Percentiles rank a stretch among this genome's conserved stretches.
phyloP scores from a whole-genome alignment of 2,888 invertebrate species.

The Desoria tigrina region DNA sequence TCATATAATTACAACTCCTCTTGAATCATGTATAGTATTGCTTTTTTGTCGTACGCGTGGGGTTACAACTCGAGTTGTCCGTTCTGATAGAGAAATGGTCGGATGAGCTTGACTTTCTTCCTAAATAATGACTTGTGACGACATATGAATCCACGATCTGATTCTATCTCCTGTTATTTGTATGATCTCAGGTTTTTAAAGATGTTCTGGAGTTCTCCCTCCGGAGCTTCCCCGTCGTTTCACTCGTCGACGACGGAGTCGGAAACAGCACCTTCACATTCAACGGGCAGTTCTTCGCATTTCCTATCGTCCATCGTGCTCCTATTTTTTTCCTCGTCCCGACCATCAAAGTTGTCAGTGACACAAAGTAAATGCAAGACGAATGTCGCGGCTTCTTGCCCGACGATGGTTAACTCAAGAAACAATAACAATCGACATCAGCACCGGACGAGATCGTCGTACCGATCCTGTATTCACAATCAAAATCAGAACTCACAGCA shows the following conservation, averaged over 20 bases:
- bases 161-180: too few species aligned
- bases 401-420: background rate
- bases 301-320: constrained; percentile 7
- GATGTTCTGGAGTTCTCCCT: background rate
- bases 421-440: constrained; percentile 12
- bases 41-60: too few species aligned
- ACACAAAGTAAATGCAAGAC: too few species aligned
- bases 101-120: too few species aligned
- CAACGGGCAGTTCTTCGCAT: background rate
- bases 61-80: too few species aligned
- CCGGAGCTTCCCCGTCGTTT: background rate
- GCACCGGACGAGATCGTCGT: background rate
- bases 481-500: background rate
- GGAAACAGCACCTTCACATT: background rate
- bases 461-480: background rate
- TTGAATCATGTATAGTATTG: too few species aligned
- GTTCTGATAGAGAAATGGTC: too few species aligned
- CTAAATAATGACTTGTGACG: too few species aligned
- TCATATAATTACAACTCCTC: too few species aligned
- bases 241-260: background rate
- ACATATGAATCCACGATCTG: too few species aligned
- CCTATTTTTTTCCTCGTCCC: constrained; percentile 1
- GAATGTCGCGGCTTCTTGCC: too few species aligned
- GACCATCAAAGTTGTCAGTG: background rate
- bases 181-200: too few species aligned